A percentile compares a stretch with the other conserved stretches of the same genome.
These are phyloP conservation scores for Eriocheir sinensis DNA, from an alignment of 1,140 invertebrate species.

Conservation along the genomic window DNA sequence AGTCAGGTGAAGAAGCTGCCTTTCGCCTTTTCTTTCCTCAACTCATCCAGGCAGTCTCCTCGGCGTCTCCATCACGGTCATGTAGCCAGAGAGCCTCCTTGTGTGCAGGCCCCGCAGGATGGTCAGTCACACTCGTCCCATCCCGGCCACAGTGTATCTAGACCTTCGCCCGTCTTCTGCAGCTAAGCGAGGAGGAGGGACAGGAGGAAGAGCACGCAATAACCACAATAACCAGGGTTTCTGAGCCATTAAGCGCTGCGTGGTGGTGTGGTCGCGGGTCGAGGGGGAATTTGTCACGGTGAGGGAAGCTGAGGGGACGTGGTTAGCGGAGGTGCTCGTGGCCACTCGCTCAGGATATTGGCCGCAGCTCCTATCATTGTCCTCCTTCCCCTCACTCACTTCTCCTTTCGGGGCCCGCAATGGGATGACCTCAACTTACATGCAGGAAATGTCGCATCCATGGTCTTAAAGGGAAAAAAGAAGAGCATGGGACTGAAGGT, in stretches of 20 bases:
- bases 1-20: no score
- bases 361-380: background rate
- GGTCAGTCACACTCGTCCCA: background rate
- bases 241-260: slow-evolving; percentile 56
- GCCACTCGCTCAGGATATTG: slow-evolving; percentile 36
- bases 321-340: background rate
- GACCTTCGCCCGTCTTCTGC: background rate
- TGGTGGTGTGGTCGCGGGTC: slow-evolving; percentile 43
- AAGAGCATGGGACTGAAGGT: background rate
- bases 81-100: background rate
- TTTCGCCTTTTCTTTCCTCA: no score
- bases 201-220: background rate
- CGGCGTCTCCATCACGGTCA: background rate
- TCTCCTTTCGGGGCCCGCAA: no score
- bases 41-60: background rate
- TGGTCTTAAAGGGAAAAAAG: background rate
- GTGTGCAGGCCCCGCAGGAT: slow-evolving; percentile 5
- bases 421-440: background rate
- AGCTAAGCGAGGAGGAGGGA: background rate
- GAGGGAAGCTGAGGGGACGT: slow-evolving; percentile 32
- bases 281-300: slow-evolving; percentile 57
- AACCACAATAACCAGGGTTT: slow-evolving; percentile 55
- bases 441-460: background rate
- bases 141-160: background rate
- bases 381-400: background rate